Conservation (phyloP, 2,797 vertebrate genomes). For the Poeciliopsis turneri region DNA sequence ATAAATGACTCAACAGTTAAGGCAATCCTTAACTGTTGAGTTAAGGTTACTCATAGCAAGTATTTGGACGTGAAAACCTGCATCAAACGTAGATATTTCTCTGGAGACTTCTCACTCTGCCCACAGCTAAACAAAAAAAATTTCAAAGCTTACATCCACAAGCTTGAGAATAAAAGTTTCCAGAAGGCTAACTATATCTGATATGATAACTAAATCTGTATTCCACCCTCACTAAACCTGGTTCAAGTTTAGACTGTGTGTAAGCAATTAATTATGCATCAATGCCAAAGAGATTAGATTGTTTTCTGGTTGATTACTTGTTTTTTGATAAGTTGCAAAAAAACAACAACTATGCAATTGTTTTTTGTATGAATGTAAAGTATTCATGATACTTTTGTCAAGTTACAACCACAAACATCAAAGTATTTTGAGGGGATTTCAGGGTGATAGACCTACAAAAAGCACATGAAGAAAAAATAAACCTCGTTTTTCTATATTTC, state of each 20-base stretch:
- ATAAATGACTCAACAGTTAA: slow-evolving; percentile 12
- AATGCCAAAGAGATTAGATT: not conserved
- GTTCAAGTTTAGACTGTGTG: slow-evolving; percentile 31
- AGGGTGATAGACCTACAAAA: not conserved
- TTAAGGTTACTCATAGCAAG: not conserved
- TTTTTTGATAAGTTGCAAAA: slow-evolving; percentile 27
- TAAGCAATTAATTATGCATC: slow-evolving; percentile 41
- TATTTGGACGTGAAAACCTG: slow-evolving; percentile 31
- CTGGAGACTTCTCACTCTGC: slow-evolving; percentile 6
- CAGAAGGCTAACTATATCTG: not conserved
- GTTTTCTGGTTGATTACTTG: slow-evolving; percentile 21
- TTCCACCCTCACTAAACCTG: slow-evolving; percentile 13
- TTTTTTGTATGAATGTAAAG: not conserved
- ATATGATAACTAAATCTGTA: not conserved
- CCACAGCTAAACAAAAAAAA: slow-evolving; percentile 1
- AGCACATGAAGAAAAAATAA: not conserved
- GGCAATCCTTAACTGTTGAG: too few species aligned
- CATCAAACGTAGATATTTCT: slow-evolving; percentile 30
- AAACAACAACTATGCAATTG: not conserved
- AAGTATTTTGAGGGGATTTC: not conserved
- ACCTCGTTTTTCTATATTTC: not conserved
- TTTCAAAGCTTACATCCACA: not conserved
- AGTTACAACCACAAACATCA: not conserved
- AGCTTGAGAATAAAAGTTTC: not conserved
- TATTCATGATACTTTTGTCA: not conserved